Conservation (phyloP, 2,113 vertebrate species). For the Turnix velox region DNA sequence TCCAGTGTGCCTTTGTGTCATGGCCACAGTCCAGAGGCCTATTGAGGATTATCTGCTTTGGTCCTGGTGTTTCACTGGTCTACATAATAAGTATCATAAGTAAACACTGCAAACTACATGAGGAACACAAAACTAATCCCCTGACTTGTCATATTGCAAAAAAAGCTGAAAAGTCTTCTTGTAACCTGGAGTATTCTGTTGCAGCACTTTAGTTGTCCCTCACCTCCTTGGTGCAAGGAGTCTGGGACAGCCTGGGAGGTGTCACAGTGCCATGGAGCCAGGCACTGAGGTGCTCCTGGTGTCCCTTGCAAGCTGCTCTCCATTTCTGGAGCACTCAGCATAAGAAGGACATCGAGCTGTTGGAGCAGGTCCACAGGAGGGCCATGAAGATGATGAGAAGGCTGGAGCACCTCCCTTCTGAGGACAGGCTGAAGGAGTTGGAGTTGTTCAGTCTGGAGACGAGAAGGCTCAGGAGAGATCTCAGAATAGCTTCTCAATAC, state of each 20-base stretch:
- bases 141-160: background rate
- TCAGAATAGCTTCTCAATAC: too few relatives aligned
- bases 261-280: background rate
- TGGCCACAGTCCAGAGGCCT: background rate
- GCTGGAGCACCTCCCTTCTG: too few relatives aligned
- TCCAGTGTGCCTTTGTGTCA: fast-evolving
- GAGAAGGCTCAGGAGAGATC: too few relatives aligned
- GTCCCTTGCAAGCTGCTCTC: fast-evolving
- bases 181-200: background rate
- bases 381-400: too few relatives aligned
- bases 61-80: background rate
- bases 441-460: too few relatives aligned
- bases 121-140: background rate
- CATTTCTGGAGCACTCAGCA: too few relatives aligned
- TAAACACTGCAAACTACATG: too few relatives aligned
- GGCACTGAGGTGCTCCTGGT: background rate
- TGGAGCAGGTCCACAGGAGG: too few relatives aligned
- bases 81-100: background rate
- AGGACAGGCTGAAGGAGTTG: too few relatives aligned
- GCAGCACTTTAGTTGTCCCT: background rate
- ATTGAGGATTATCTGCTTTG: background rate
- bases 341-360: too few relatives aligned
- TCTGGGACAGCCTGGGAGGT: fast-evolving
- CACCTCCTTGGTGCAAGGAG: background rate
- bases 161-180: background rate